Conservation (phyloP, 2,113 vertebrate genomes). For the Tetrao urogallus region DNA sequence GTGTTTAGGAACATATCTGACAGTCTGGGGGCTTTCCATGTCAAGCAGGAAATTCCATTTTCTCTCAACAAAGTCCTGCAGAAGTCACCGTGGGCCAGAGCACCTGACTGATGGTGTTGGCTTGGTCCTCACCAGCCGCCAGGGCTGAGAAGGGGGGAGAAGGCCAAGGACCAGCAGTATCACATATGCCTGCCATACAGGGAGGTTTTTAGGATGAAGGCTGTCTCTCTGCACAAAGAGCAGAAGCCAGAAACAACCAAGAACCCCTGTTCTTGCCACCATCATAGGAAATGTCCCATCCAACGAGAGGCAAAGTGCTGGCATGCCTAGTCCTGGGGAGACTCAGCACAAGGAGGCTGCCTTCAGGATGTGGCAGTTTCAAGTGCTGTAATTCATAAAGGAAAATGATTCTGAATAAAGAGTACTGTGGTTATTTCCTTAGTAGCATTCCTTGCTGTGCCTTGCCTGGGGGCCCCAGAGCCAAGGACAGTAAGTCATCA, state of each 20-base stretch:
- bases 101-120: background rate
- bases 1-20: background rate
- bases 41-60: background rate
- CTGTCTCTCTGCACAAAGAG: background rate
- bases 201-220: background rate
- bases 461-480: background rate
- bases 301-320: background rate
- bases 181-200: background rate
- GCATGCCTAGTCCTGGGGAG: background rate
- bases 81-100: background rate
- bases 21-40: background rate
- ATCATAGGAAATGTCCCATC: background rate
- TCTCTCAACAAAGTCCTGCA: background rate
- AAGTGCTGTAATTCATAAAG: background rate
- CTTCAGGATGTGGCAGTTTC: background rate
- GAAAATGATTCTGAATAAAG: background rate
- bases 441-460: background rate
- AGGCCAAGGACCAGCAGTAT: background rate
- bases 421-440: background rate
- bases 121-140: background rate
- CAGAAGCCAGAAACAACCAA: background rate
- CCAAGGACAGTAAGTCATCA: background rate
- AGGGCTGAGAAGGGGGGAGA: background rate
- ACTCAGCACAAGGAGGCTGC: background rate
- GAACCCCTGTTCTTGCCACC: background rate